Evolutionary conservation across 2,888 invertebrate species (phyloP).

Genomic region (Cancer borealis): DNA sequence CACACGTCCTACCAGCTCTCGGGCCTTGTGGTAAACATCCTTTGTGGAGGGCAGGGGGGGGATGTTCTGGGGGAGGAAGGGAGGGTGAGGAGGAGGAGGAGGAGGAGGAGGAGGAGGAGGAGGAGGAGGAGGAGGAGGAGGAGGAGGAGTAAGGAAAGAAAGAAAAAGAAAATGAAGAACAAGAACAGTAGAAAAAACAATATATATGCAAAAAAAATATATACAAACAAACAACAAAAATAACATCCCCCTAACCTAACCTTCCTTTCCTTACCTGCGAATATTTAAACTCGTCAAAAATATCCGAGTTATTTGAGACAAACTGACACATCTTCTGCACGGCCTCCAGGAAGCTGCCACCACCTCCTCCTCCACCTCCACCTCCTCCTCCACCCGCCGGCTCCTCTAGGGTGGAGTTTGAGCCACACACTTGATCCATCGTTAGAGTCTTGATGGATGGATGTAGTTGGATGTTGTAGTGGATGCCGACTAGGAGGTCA

Average conservation of each 20-base stretch:
- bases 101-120: background rate
- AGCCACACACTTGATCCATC: background rate
- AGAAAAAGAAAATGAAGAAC: no score
- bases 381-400: background rate
- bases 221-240: no score
- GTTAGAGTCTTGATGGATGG: background rate
- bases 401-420: background rate
- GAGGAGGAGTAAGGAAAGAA: no score
- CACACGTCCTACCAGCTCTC: background rate
- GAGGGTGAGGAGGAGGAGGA: background rate
- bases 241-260: no score
- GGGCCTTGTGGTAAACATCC: background rate
- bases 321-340: slow-evolving; percentile 21
- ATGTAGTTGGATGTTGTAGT: slow-evolving; percentile 45
- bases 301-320: background rate
- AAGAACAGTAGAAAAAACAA: no score
- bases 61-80: background rate
- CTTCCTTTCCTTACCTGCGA: background rate
- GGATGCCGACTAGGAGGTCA: slow-evolving; percentile 59
- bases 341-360: slow-evolving; percentile 8
- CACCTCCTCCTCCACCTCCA: background rate
- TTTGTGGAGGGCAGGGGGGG: background rate
- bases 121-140: no score
- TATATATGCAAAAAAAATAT: no score
- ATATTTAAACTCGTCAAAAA: background rate